Evolutionary conservation across 2,797 vertebrate species (phyloP).

Genomic region (Glossophaga mutica): DNA sequence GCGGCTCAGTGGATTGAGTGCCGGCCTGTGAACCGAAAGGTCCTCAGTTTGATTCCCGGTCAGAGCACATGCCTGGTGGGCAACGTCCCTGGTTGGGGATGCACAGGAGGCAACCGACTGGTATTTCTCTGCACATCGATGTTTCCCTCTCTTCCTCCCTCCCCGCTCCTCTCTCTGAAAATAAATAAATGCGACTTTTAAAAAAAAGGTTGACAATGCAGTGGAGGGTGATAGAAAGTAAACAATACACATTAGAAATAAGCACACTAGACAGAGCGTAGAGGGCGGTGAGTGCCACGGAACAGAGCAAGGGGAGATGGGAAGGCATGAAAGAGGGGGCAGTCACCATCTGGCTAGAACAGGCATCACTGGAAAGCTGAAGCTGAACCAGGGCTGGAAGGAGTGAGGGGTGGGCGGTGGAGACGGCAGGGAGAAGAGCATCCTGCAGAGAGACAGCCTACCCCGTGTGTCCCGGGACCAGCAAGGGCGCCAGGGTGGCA

Average conservation of each 20-base stretch:
- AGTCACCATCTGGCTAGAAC: neutral
- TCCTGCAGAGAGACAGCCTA: neutral
- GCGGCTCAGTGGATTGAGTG: too few species aligned
- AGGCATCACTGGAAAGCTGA: neutral
- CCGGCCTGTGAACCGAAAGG: too few species aligned
- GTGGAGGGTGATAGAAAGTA: neutral
- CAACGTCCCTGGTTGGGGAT: too few species aligned
- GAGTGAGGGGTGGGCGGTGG: neutral
- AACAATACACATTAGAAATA: neutral
- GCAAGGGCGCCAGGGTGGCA: neutral
- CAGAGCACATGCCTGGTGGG: too few species aligned
- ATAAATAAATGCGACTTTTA: too few species aligned
- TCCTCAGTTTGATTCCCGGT: too few species aligned
- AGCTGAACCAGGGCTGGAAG: neutral
- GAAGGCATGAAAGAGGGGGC: neutral
- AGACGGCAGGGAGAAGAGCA: neutral
- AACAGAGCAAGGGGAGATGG: neutral
- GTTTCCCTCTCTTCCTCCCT: too few species aligned
- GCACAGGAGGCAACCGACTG: too few species aligned
- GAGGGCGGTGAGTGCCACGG: neutral
- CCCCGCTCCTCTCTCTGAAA: too few species aligned
- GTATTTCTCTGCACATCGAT: too few species aligned
- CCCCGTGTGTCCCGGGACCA: neutral
- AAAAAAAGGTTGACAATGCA: neutral
- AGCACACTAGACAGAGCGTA: neutral